These are phyloP conservation scores for Nephrotoma flavescens DNA, from an alignment of 2,888 invertebrate genomes.

Conservation along the genomic window DNA sequence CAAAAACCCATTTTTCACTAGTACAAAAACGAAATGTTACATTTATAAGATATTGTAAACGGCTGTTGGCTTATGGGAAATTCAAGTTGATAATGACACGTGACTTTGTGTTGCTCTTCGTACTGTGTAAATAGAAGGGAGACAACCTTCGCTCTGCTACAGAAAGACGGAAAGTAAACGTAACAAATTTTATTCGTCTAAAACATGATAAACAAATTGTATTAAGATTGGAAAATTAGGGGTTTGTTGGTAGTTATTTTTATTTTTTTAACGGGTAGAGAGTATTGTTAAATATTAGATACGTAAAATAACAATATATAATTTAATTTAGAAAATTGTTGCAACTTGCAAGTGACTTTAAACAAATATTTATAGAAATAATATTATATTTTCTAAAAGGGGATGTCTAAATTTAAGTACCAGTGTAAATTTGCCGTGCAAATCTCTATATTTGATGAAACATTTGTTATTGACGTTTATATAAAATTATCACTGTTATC, in stretches of 20 bases:
- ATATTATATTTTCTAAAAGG: not conserved
- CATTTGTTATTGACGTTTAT: not conserved
- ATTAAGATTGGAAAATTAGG: not conserved
- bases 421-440: not conserved
- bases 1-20: not conserved
- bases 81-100: not conserved
- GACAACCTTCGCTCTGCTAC: not conserved
- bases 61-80: not conserved
- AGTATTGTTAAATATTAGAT: not conserved
- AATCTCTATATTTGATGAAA: not conserved
- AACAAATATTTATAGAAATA: not conserved
- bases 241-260: not conserved
- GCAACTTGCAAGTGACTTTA: not conserved
- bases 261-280: not conserved
- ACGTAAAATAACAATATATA: not conserved
- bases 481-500: not conserved
- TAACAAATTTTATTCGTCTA: not conserved
- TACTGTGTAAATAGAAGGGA: not conserved
- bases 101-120: not conserved
- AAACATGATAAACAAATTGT: not conserved
- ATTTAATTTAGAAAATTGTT: not conserved
- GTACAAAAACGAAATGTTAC: not conserved
- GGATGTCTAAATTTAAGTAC: not conserved
- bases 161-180: not conserved
- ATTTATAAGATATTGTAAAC: not conserved